Conservation (phyloP, 2,888 invertebrate genomes). For the Cactoblastis cactorum region DNA sequence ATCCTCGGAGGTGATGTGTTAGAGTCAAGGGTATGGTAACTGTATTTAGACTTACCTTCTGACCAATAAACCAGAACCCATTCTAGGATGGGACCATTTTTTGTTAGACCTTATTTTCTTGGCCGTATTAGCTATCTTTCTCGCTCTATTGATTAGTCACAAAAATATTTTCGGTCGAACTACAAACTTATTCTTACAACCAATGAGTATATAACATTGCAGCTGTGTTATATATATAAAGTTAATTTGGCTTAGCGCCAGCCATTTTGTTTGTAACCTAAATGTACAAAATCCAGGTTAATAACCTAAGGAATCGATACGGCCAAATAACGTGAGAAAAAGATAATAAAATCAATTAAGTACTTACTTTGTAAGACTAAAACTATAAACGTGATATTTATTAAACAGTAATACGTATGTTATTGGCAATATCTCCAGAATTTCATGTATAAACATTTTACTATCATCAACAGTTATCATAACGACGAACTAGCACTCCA, state of each 20-base stretch:
- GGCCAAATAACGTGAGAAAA: not conserved
- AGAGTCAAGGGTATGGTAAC: no score
- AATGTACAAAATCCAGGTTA: constrained; percentile 1
- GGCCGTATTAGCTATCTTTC: no score
- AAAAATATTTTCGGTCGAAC: not conserved
- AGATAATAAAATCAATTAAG: not conserved
- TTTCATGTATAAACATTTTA: not conserved
- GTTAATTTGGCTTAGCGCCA: constrained; percentile 3
- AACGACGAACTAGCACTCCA: constrained; percentile 25
- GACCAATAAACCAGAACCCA: no score
- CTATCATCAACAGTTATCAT: constrained; percentile 17
- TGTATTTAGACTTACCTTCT: no score
- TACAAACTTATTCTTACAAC: not conserved
- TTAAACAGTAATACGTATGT: not conserved
- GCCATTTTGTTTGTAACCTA: constrained; percentile 9
- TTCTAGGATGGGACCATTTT: no score
- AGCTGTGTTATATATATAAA: constrained; percentile 9
- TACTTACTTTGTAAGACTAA: not conserved
- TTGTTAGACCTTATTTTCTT: no score
- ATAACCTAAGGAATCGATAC: constrained; percentile 1
- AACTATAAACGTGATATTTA: constrained; percentile 1
- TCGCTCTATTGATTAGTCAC: no score
- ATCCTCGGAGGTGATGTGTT: no score
- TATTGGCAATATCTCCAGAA: not conserved
- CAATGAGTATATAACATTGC: not conserved